Percentiles rank a stretch among this genome's conserved stretches.
phyloP scores from a whole-genome alignment of 2,113 vertebrate genomes.

The Vulpes lagopus region DNA sequence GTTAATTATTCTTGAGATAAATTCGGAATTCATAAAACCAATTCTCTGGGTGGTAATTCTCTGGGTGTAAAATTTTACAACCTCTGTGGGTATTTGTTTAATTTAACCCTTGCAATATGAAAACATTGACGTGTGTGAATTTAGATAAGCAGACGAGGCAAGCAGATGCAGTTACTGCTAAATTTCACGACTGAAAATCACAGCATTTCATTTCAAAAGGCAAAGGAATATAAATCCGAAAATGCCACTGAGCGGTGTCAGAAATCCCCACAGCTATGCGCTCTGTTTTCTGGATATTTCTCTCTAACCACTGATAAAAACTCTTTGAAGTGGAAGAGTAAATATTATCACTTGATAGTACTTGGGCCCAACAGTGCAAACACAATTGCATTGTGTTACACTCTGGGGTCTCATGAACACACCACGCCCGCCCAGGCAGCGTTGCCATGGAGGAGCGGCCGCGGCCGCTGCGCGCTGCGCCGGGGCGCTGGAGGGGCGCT shows the following conservation, averaged over 20 bases:
- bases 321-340: conserved; percentile 88
- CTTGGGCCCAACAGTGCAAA: conserved; percentile 83
- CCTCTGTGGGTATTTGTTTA: conserved; percentile 26
- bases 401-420: conserved; percentile 68
- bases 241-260: conserved; percentile 55
- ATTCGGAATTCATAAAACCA: conserved; percentile 51
- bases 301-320: conserved; percentile 85
- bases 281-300: conserved; percentile 77
- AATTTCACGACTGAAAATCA: conserved; percentile 64
- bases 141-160: neutral
- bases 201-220: conserved; percentile 70
- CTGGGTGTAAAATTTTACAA: conserved; percentile 47
- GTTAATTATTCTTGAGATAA: conserved; percentile 58
- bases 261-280: conserved; percentile 53
- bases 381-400: conserved; percentile 80
- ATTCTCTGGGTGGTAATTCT: neutral
- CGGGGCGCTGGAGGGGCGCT: neutral
- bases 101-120: neutral
- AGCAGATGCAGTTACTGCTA: conserved; percentile 39
- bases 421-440: rapidly evolving
- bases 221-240: conserved; percentile 71
- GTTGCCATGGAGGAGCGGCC: conserved; percentile 82
- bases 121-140: neutral
- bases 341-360: conserved; percentile 88
- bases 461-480: too few species aligned